These are phyloP conservation scores for Sarotherodon lohbergeri DNA, from an alignment of 2,113 vertebrate genomes.

Conservation along the genomic window DNA sequence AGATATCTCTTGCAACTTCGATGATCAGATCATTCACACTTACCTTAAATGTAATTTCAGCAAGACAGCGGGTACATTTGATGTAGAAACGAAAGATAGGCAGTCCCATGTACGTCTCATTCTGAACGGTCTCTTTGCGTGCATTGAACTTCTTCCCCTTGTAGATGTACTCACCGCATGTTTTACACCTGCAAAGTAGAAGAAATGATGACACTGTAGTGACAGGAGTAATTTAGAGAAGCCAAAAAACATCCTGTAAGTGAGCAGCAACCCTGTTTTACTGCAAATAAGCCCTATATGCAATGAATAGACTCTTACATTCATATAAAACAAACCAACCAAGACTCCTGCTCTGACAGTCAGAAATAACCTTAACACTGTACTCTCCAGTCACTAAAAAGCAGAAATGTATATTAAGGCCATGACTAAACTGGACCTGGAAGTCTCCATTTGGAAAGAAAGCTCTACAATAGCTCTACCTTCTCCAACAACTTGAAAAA, in stretches of 20 bases:
- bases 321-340: not conserved
- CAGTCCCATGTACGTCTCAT: conserved; percentile 88
- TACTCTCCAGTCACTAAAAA: not conserved
- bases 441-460: not conserved
- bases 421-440: not conserved
- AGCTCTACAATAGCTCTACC: not conserved
- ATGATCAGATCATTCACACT: not conserved
- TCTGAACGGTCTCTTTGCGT: conserved; percentile 93
- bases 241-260: not conserved
- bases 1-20: not conserved
- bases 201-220: not conserved
- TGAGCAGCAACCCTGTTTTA: not conserved
- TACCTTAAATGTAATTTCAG: conserved; percentile 90
- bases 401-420: not conserved
- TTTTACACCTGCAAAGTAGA: conserved; percentile 80
- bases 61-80: conserved; percentile 91
- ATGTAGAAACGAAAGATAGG: conserved; percentile 97
- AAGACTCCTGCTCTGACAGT: not conserved
- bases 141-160: conserved; percentile 98
- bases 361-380: not conserved
- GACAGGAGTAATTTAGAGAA: not conserved
- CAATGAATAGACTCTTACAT: not conserved
- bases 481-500: not conserved
- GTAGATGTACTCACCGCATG: conserved; percentile 93
- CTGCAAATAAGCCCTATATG: not conserved